Evolutionary conservation across 2,797 vertebrate species (phyloP), one percentile per base, ranked within the genome.

Genomic region (Leptoclinus maculatus): DNA sequence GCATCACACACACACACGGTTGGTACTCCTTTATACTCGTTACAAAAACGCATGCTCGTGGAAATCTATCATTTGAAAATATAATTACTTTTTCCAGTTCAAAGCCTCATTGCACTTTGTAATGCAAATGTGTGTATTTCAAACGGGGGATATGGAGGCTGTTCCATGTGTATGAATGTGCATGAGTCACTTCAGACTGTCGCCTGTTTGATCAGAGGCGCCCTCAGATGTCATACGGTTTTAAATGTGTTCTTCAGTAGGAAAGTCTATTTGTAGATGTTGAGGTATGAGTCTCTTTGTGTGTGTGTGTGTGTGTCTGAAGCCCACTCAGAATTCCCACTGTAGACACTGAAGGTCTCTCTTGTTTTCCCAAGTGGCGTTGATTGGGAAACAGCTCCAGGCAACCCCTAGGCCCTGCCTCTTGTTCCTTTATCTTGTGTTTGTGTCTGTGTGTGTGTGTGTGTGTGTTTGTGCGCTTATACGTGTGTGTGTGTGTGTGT

Each of bases 301-400:
- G 69, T 53, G 54, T 58, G 64, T 71, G 27, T 77, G 38, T 53
- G 58, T 85, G 64, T 39, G 29, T 88, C 79, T 90, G 86, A 91
- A 92, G 84, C 89, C 87, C 88, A 90, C 90, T 91, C 90, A 85
- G 73, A 78, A 77, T 74, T 87, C 80, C 75, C 84, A 75, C 63
- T 84, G 86, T 79, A 83, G 91, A 87, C 77, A 80, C 66, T 23
- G 71, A 94, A 92, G 86, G 90, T 92, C 88, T 92, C 87, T 89
- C 74, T 91, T 90, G 86, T 91, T 92, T 88, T 93, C 86, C 90
- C 90, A 78, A 88, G 90, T 89, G 92, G 88, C 27, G 83, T 72
- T 91, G 93, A 94, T 94, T 92, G 89, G 91, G 91, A 94, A 95
- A 94, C 91, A 87, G 94, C 94, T 93, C 68, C 82, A 86, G 91